phyloP scores from a whole-genome alignment of 92 coral and sea anemone species.

The Zoanthus gigantus region DNA sequence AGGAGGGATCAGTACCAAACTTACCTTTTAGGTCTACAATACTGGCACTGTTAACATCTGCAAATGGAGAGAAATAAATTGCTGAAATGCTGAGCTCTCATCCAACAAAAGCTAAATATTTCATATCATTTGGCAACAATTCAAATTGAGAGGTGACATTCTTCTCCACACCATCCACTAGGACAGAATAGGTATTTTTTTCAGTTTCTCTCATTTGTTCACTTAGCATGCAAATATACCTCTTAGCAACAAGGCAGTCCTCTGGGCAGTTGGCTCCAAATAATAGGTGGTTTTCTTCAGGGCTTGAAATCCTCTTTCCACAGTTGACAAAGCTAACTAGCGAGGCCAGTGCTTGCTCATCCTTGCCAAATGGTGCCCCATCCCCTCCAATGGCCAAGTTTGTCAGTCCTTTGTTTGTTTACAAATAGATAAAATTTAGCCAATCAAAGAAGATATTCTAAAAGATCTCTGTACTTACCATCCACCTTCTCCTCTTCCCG shows the following conservation, averaged over 20 bases:
- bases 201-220: background rate
- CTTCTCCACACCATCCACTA: constrained; percentile 16
- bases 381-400: constrained; percentile 39
- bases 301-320: background rate
- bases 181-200: background rate
- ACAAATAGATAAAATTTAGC: constrained; percentile 41
- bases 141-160: constrained; percentile 24
- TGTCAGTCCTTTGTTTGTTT: constrained; percentile 42
- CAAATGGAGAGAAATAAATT: constrained; percentile 47
- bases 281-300: background rate
- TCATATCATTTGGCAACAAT: constrained; percentile 16
- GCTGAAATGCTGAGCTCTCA: constrained; percentile 52
- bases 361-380: background rate
- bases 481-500: constrained; percentile 46
- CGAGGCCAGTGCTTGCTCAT: too few relatives aligned
- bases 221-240: background rate
- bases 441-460: background rate
- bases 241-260: background rate
- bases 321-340: too few relatives aligned
- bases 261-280: constrained; percentile 47
- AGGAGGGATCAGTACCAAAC: constrained; percentile 40
- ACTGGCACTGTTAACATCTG: constrained; percentile 38
- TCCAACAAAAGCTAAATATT: background rate
- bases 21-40: constrained; percentile 15
- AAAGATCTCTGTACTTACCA: constrained; percentile 27